Conservation (phyloP, 2,888 invertebrate genomes). For the Herminia tarsipennalis region DNA sequence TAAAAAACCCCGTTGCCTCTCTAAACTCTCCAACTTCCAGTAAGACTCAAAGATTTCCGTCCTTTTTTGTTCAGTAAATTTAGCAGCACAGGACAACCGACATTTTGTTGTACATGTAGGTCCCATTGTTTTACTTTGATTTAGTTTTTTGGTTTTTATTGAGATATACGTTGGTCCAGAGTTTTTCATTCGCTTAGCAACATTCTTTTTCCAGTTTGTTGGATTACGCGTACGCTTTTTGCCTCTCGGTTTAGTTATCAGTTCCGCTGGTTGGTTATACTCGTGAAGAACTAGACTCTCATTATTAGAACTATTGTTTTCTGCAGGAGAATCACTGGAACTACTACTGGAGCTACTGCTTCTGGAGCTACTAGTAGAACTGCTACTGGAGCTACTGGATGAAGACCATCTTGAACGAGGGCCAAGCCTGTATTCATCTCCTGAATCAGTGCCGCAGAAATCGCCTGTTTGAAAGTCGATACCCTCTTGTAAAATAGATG, state of each 20-base stretch:
- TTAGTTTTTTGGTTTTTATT: constrained; percentile 10
- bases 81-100: constrained; percentile 17
- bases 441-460: constrained; percentile 20
- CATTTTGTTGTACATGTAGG: constrained; percentile 21
- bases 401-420: no score
- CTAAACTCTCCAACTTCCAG: constrained; percentile 21
- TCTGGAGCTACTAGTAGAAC: no score
- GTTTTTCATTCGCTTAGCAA: constrained; percentile 14
- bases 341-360: constrained; percentile 7
- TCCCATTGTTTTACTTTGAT: constrained; percentile 19
- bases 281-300: constrained; percentile 10
- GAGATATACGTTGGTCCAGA: constrained; percentile 12
- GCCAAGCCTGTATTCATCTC: constrained; percentile 20
- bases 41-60: constrained; percentile 18
- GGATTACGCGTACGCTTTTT: constrained; percentile 15
- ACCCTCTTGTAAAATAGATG: no score
- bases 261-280: background rate
- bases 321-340: constrained; percentile 18
- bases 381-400: no score
- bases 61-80: constrained; percentile 16
- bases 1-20: constrained; percentile 24
- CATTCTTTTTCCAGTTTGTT: constrained; percentile 15
- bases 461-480: constrained; percentile 17
- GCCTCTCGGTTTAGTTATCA: constrained; percentile 12
- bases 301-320: constrained; percentile 17